A percentile compares a stretch with the other conserved stretches of the same genome.
phyloP scores from a whole-genome alignment of 2,113 vertebrate genomes.

The Beaufortia kweichowensis region DNA sequence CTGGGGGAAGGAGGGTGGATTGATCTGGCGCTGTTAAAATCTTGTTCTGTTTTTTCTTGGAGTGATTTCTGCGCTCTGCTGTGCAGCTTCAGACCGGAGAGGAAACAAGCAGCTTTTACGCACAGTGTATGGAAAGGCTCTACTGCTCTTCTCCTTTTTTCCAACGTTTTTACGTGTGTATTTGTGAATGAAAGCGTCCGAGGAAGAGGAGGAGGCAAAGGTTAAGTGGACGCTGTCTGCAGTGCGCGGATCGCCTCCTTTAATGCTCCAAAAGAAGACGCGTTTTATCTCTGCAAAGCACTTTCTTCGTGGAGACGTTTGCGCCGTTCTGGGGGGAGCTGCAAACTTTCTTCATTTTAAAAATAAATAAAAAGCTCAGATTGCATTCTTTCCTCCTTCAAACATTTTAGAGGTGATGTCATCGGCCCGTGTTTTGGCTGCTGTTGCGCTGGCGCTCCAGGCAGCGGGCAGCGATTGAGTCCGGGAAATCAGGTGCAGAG shows the following conservation, averaged over 20 bases:
- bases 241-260: conserved; percentile 61
- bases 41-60: conserved; percentile 76
- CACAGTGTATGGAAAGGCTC: conserved; percentile 50
- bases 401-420: conserved; percentile 79
- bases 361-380: conserved; percentile 78
- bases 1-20: conserved; percentile 67
- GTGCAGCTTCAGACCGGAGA: conserved; percentile 64
- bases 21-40: conserved; percentile 79
- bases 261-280: conserved; percentile 60
- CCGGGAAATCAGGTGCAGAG: conserved; percentile 79
- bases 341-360: conserved; percentile 71
- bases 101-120: conserved; percentile 51
- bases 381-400: conserved; percentile 71
- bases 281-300: conserved; percentile 34
- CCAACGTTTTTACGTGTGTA: conserved; percentile 56
- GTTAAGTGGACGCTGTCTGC: conserved; percentile 66
- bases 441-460: conserved; percentile 70
- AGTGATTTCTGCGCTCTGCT: conserved; percentile 75
- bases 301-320: conserved; percentile 51
- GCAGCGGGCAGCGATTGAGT: conserved; percentile 67
- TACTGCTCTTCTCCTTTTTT: conserved; percentile 53
- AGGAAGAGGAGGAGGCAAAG: conserved; percentile 59
- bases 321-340: conserved; percentile 57
- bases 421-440: conserved; percentile 76
- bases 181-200: conserved; percentile 65